Conservation (phyloP, 2,888 invertebrate genomes). For the Alitta virens region DNA sequence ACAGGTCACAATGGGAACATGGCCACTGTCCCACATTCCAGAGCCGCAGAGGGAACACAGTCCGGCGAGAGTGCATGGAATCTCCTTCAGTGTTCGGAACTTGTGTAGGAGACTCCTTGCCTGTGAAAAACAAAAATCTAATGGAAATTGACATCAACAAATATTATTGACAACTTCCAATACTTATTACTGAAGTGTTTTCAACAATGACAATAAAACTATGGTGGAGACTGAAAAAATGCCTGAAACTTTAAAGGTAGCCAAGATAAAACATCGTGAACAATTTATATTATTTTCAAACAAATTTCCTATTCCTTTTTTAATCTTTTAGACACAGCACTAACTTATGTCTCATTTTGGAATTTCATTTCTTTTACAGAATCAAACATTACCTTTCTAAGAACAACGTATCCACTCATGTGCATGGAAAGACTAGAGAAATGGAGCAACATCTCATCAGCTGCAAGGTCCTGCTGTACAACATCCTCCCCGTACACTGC, state of each 20-base stretch:
- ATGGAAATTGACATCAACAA: no score
- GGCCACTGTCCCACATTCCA: conserved; percentile 92
- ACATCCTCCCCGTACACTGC: conserved; percentile 83
- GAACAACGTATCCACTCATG: conserved; percentile 88
- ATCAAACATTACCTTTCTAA: conserved; percentile 69
- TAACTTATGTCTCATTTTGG: no score
- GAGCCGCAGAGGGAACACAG: conserved; percentile 86
- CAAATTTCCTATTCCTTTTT: no score
- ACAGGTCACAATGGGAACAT: conserved; percentile 66
- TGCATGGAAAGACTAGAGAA: conserved; percentile 96
- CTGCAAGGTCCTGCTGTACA: conserved; percentile 83
- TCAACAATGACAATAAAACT: no score
- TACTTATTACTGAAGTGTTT: no score
- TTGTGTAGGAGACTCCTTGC: conserved; percentile 87
- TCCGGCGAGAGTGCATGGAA: conserved; percentile 86
- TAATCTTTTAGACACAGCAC: no score
- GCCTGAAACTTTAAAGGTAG: no score
- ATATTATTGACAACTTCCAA: no score
- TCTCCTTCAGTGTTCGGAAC: conserved; percentile 80
- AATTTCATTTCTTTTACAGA: no score
- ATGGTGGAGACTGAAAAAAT: no score
- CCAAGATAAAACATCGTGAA: no score
- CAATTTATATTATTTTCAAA: no score
- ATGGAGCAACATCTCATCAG: conserved; percentile 92
- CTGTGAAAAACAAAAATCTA: conserved; percentile 49